phyloP scores from a whole-genome alignment of 2,888 invertebrate genomes.

The Galerucella nymphaeae region DNA sequence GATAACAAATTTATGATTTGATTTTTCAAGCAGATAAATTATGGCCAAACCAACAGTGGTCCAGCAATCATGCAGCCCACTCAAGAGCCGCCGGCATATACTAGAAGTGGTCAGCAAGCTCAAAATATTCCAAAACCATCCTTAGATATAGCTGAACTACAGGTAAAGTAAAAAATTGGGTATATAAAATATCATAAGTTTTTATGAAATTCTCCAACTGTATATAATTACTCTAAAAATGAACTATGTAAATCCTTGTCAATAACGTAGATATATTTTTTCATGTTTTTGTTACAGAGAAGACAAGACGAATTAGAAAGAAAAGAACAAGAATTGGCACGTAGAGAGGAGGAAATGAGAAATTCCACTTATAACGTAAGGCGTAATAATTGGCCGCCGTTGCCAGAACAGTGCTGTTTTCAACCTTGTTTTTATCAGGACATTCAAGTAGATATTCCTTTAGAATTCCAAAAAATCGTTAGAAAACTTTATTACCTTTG shows the following conservation, averaged over 20 bases:
- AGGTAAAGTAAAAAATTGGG: slow-evolving; percentile 66
- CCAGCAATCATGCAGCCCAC: slow-evolving; percentile 87
- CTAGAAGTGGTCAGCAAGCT: slow-evolving; percentile 72
- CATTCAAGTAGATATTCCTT: slow-evolving; percentile 97
- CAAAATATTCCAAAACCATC: slow-evolving; percentile 65
- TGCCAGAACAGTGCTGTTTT: slow-evolving; percentile 91
- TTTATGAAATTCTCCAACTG: too few species aligned
- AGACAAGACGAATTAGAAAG: slow-evolving; percentile 91
- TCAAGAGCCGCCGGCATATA: slow-evolving; percentile 76
- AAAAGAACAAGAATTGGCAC: slow-evolving; percentile 89
- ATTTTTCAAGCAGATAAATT: slow-evolving; percentile 39
- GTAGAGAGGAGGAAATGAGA: slow-evolving; percentile 87
- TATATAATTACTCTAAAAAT: slow-evolving; percentile 6
- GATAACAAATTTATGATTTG: background rate
- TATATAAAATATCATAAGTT: too few species aligned
- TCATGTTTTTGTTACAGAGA: slow-evolving; percentile 67
- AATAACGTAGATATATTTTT: too few species aligned
- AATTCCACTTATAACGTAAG: slow-evolving; percentile 73
- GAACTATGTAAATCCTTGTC: background rate
- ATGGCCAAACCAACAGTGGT: slow-evolving; percentile 67
- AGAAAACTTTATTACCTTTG: slow-evolving; percentile 95
- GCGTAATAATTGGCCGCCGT: slow-evolving; percentile 98
- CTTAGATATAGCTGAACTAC: slow-evolving; percentile 79
- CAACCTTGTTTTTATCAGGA: slow-evolving; percentile 99
- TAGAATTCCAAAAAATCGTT: slow-evolving; percentile 97